Conservation (phyloP, 1,140 invertebrate species). For the Diabrotica undecimpunctata region DNA sequence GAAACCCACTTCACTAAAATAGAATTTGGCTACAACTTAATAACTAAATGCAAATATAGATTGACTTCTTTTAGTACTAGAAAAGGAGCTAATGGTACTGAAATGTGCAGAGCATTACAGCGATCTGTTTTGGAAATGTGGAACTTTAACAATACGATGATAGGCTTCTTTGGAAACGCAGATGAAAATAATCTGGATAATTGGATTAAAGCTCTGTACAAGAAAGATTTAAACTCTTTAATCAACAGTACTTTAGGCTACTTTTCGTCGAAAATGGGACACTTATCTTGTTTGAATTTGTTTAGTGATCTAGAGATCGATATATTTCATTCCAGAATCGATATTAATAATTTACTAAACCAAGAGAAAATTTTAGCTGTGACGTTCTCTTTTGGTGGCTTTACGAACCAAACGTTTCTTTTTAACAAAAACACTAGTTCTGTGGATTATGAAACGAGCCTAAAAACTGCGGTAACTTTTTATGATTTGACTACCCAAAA, state of each 20-base stretch:
- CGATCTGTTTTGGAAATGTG: slow-evolving; percentile 47
- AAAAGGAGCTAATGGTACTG: slow-evolving; percentile 44
- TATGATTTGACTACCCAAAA: slow-evolving; percentile 40
- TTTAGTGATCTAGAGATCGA: slow-evolving; percentile 36
- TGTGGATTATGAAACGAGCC: slow-evolving; percentile 20
- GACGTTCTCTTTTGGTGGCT: slow-evolving; percentile 27
- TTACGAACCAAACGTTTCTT: slow-evolving; percentile 23
- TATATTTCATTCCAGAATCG: slow-evolving; percentile 39
- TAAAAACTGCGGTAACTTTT: slow-evolving; percentile 35
- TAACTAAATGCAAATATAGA: slow-evolving; percentile 46
- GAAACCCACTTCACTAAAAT: slow-evolving; percentile 44
- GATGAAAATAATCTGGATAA: slow-evolving; percentile 47
- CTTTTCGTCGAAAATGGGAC: slow-evolving; percentile 50
- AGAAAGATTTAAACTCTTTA: slow-evolving; percentile 41
- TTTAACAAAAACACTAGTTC: slow-evolving; percentile 18
- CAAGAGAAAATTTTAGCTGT: slow-evolving; percentile 41
- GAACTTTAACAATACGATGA: slow-evolving; percentile 42
- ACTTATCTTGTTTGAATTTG: slow-evolving; percentile 26
- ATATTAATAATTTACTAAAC: slow-evolving; percentile 30
- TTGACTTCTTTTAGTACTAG: slow-evolving; percentile 30
- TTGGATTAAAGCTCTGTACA: slow-evolving; percentile 55
- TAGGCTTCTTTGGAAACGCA: slow-evolving; percentile 58
- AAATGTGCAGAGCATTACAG: slow-evolving; percentile 50
- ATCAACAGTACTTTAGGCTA: slow-evolving; percentile 44
- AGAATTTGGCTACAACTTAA: slow-evolving; percentile 53